Evolutionary conservation across 2,797 vertebrate species (phyloP).

Genomic region (Trichosurus vulpecula): DNA sequence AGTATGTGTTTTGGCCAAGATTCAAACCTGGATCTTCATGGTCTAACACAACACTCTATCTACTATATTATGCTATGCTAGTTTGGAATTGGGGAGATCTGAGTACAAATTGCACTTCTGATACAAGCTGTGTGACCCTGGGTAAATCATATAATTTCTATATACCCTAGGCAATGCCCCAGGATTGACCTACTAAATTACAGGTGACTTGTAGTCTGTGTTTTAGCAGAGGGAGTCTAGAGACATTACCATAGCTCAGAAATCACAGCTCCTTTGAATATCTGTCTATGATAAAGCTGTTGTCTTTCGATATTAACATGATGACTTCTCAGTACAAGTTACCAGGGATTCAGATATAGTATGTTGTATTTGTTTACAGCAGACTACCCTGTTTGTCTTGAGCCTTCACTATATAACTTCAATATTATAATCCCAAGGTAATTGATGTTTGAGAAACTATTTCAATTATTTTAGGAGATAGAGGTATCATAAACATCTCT

Average conservation of each 20-base stretch:
- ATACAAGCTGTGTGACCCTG: background rate
- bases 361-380: background rate
- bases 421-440: background rate
- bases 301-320: background rate
- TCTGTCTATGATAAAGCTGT: background rate
- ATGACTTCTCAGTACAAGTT: background rate
- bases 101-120: background rate
- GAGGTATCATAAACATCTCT: constrained; percentile 9
- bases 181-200: background rate
- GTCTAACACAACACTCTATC: background rate
- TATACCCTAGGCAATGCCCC: background rate
- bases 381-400: no score
- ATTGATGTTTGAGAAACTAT: constrained; percentile 13
- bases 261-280: background rate
- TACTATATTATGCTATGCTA: background rate
- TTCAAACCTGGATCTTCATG: background rate
- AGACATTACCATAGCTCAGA: background rate
- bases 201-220: background rate
- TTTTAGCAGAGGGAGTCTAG: background rate
- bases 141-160: background rate
- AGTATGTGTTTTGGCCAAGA: background rate
- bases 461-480: constrained; percentile 9
- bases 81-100: background rate
- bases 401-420: background rate
- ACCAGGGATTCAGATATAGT: background rate